Evolutionary conservation across 2,113 vertebrate species (phyloP).

Genomic region (Carollia perspicillata): DNA sequence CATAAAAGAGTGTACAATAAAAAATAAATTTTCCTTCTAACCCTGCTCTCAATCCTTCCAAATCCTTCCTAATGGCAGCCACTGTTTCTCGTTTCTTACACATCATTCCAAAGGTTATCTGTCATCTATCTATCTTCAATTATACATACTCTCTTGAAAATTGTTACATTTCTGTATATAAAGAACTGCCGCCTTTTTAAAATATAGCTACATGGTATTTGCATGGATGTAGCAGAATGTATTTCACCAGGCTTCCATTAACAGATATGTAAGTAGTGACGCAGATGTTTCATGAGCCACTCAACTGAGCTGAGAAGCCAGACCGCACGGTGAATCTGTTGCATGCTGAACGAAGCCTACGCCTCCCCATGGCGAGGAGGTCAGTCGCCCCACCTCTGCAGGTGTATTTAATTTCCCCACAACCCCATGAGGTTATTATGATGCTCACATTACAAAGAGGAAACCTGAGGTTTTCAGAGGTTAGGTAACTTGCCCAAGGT

Average conservation of each 20-base stretch:
- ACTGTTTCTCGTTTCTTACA: background rate
- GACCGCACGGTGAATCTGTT: background rate
- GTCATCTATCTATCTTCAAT: background rate
- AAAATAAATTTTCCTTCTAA: background rate
- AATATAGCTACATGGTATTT: background rate
- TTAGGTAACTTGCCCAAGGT: background rate
- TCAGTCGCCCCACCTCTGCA: background rate
- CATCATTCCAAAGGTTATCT: background rate
- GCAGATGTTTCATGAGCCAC: background rate
- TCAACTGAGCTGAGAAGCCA: background rate
- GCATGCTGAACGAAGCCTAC: background rate
- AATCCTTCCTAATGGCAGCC: background rate
- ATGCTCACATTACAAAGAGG: background rate
- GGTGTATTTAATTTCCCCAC: background rate
- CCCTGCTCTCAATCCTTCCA: background rate
- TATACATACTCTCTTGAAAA: background rate
- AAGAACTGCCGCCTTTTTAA: background rate
- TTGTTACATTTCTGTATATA: background rate
- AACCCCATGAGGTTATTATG: background rate
- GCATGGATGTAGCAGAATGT: background rate
- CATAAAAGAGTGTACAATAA: background rate
- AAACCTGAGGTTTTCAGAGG: background rate
- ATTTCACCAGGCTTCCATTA: background rate
- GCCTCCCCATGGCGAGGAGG: background rate
- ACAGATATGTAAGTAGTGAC: background rate